Percentiles rank a stretch among this genome's conserved stretches.
phyloP scores from a whole-genome alignment of 2,797 vertebrate species.

The Acanthurus leucopareius region DNA sequence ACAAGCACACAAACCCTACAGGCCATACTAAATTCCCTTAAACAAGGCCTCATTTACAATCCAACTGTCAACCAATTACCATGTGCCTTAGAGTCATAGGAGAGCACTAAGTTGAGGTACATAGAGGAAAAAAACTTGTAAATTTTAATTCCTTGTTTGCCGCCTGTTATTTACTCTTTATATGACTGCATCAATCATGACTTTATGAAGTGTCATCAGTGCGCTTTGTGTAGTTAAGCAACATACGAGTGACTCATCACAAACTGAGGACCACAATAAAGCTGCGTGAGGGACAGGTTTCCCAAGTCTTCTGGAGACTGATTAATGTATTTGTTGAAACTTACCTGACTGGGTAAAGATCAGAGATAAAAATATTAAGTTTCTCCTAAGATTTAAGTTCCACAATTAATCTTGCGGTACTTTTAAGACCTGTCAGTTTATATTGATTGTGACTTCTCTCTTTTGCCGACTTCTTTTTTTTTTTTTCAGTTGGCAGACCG shows the following conservation, averaged over 20 bases:
- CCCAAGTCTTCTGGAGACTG: constrained; percentile 65
- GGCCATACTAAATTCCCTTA: constrained; percentile 13
- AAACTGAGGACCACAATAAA: constrained; percentile 35
- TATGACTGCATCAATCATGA: constrained; percentile 57
- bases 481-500: constrained; percentile 88
- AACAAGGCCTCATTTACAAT: constrained; percentile 40
- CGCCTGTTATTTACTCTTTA: constrained; percentile 31
- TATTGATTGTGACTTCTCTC: constrained; percentile 54
- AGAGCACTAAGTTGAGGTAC: neutral
- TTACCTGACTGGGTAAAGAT: constrained; percentile 61
- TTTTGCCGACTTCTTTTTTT: constrained; percentile 6
- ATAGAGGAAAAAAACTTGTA: constrained; percentile 14
- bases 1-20: constrained; percentile 16
- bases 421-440: constrained; percentile 42
- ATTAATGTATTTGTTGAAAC: constrained; percentile 68
- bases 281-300: constrained; percentile 64
- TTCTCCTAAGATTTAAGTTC: constrained; percentile 58
- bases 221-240: constrained; percentile 42
- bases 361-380: constrained; percentile 63
- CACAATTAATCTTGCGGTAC: constrained; percentile 59
- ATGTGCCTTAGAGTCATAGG: constrained; percentile 32
- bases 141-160: constrained; percentile 49
- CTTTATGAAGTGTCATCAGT: constrained; percentile 49
- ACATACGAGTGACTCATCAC: constrained; percentile 50
- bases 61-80: constrained; percentile 49